Evolutionary conservation across 2,888 invertebrate genomes (phyloP).

Genomic region (Ormia ochracea): DNA sequence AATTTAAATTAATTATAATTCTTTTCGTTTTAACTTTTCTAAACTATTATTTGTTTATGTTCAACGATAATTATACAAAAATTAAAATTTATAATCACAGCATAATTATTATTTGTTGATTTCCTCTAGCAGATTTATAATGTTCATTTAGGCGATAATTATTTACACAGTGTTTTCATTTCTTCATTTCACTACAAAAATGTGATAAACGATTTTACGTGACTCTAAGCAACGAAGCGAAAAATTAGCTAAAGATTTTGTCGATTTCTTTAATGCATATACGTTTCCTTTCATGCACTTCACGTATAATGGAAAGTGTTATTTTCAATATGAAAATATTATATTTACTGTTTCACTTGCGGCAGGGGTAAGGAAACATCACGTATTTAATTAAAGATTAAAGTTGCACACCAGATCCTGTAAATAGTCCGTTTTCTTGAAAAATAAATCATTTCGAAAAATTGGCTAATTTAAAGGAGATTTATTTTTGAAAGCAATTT

Average conservation of each 20-base stretch:
- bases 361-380: too few species aligned
- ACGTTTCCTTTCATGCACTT: not conserved
- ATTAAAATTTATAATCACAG: constrained; percentile 32
- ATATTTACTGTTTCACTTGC: too few species aligned
- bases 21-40: not conserved
- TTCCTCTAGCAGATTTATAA: constrained; percentile 38
- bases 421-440: too few species aligned
- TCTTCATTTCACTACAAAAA: constrained; percentile 45
- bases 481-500: too few species aligned
- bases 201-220: constrained; percentile 60
- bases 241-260: constrained; percentile 45
- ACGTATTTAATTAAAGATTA: too few species aligned
- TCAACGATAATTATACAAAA: not conserved
- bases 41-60: constrained; percentile 1
- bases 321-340: constrained; percentile 26
- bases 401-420: too few species aligned
- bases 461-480: too few species aligned
- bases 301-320: not conserved
- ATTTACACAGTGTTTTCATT: constrained; percentile 12
- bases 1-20: constrained; percentile 24
- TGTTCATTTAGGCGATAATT: constrained; percentile 39
- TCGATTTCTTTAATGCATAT: constrained; percentile 24
- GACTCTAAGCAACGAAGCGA: constrained; percentile 48
- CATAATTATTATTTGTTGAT: constrained; percentile 52
- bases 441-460: too few species aligned